Evolutionary conservation across 53 echinoderm and acorn worm species (phyloP).

Genomic region (Holothuria leucospilota): DNA sequence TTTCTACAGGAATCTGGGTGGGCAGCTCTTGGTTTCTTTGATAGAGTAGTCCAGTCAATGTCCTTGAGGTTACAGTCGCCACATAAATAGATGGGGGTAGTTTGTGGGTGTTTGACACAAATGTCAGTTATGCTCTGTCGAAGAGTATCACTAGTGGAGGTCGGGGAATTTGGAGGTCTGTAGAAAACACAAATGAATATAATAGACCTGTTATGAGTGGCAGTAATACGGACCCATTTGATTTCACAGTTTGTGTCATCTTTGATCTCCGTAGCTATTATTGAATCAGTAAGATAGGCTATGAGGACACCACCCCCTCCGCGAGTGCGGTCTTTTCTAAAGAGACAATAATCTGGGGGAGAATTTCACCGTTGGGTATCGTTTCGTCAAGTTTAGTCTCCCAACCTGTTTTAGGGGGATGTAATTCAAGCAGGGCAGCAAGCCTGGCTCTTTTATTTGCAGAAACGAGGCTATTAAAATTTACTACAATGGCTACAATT

Average conservation of each 20-base stretch:
- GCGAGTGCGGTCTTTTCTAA: conserved; percentile 27
- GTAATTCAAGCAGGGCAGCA: conserved; percentile 3
- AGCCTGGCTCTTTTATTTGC: neutral
- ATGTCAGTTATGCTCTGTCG: neutral
- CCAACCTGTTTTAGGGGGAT: conserved; percentile 1
- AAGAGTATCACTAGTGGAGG: neutral
- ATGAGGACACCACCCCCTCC: conserved; percentile 25
- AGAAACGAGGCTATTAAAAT: neutral
- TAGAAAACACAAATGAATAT: neutral
- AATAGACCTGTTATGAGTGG: conserved; percentile 1
- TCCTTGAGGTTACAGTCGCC: neutral
- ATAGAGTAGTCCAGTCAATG: too few species aligned
- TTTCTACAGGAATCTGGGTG: too few species aligned
- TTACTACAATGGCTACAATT: neutral
- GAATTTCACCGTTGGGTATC: too few species aligned
- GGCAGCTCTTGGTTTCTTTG: too few species aligned
- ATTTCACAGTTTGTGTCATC: conserved; percentile 7
- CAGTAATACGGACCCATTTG: conserved; percentile 1
- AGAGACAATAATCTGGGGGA: neutral
- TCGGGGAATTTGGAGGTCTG: neutral
- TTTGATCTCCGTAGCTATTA: neutral
- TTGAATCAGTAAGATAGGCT: neutral
- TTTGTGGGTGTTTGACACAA: neutral
- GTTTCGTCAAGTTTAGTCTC: conserved; percentile 22
- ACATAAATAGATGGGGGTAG: neutral